Evolutionary conservation across 92 coral and sea anemone species (phyloP).

Genomic region (Palythoa grandis): DNA sequence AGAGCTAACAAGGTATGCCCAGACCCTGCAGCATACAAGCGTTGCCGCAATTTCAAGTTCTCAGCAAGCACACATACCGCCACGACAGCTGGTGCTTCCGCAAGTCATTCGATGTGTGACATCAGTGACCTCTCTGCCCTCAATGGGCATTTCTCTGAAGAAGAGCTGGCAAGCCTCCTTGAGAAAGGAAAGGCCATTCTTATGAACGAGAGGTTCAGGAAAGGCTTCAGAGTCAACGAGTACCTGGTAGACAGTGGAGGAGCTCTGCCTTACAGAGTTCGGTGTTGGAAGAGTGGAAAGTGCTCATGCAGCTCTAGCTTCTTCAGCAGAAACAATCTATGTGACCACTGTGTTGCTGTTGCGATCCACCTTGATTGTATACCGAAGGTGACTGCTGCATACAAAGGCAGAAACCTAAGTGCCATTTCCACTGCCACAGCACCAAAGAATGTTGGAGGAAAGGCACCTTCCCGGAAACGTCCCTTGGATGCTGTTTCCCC

Average conservation of each 20-base stretch:
- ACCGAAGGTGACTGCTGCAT: constrained; percentile 31
- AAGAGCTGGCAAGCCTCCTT: constrained; percentile 42
- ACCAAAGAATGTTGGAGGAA: constrained; percentile 46
- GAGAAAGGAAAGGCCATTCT: constrained; percentile 41
- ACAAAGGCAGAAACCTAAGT: constrained; percentile 46
- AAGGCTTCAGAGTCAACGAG: constrained; percentile 51
- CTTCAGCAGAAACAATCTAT: constrained; percentile 48
- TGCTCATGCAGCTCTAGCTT: constrained; percentile 48
- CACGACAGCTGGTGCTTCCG: neutral
- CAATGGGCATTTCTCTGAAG: constrained; percentile 24
- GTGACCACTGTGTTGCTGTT: constrained; percentile 52
- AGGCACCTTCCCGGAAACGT: constrained; percentile 42
- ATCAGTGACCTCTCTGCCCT: constrained; percentile 44
- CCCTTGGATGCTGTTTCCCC: neutral
- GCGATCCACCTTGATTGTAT: constrained; percentile 54
- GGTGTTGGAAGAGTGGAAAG: constrained; percentile 60
- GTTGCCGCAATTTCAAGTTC: constrained; percentile 37
- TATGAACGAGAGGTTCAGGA: constrained; percentile 24
- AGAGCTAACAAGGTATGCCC: constrained; percentile 50
- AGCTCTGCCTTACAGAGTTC: constrained; percentile 46
- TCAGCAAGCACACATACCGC: neutral
- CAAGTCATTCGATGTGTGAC: constrained; percentile 10
- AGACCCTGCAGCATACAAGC: constrained; percentile 50
- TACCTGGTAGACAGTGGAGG: constrained; percentile 66
- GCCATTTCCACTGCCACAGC: constrained; percentile 48